phyloP scores from a whole-genome alignment of 2,113 vertebrate genomes.

The Gymnarchus niloticus region DNA sequence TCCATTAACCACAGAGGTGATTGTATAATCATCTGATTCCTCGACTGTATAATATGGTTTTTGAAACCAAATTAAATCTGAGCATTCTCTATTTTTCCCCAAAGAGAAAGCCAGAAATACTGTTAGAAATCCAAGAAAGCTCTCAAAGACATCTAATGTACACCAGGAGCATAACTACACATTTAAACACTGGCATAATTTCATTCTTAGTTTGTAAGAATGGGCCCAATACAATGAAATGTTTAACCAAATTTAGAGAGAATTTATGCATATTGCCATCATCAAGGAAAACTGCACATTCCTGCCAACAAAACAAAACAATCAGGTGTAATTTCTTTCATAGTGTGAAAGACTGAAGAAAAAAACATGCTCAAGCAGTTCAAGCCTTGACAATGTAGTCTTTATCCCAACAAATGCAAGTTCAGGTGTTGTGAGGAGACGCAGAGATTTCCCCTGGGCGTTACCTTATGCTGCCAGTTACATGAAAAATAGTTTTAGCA shows the following conservation, averaged over 20 bases:
- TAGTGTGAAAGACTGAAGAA: neutral
- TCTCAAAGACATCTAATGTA: neutral
- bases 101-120: conserved; percentile 4
- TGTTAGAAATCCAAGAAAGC: neutral
- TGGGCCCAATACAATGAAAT: neutral
- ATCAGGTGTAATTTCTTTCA: neutral
- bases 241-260: neutral
- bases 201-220: neutral
- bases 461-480: neutral
- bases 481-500: neutral
- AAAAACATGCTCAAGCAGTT: neutral
- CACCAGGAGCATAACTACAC: neutral
- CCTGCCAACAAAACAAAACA: neutral
- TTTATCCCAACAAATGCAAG: neutral
- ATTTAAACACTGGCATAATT: neutral
- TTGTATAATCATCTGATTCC: too few species aligned
- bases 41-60: neutral
- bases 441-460: neutral
- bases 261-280: neutral
- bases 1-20: neutral
- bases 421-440: too few species aligned
- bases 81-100: neutral
- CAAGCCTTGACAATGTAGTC: neutral
- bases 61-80: neutral
- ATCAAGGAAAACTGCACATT: neutral